Conservation (phyloP, 1,140 invertebrate species). For the Cyclina sinensis region DNA sequence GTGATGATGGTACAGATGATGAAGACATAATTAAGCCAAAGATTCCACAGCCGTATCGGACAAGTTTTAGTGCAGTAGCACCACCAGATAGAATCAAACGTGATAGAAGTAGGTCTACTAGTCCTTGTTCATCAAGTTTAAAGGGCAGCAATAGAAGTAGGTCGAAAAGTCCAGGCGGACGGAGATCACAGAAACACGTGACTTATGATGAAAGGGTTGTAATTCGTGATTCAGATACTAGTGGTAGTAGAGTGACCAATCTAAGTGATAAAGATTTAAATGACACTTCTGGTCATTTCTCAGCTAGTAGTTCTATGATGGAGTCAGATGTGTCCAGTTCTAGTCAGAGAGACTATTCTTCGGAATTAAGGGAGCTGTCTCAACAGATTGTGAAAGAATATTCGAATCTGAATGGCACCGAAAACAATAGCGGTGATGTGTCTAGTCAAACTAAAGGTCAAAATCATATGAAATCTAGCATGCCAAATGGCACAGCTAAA, state of each 20-base stretch:
- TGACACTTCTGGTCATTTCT: slow-evolving; percentile 42
- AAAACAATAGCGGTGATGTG: slow-evolving; percentile 17
- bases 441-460: slow-evolving; percentile 40
- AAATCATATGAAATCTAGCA: slow-evolving; percentile 3
- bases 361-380: slow-evolving; percentile 73
- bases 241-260: slow-evolving; percentile 74
- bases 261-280: slow-evolving; percentile 64
- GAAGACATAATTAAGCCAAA: slow-evolving; percentile 71
- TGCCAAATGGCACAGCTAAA: slow-evolving; percentile 60
- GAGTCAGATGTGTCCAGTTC: slow-evolving; percentile 49
- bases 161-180: slow-evolving; percentile 68
- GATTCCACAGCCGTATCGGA: slow-evolving; percentile 78
- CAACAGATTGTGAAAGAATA: slow-evolving; percentile 74
- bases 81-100: slow-evolving; percentile 69
- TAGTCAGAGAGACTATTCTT: slow-evolving; percentile 71
- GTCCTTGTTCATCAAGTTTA: slow-evolving; percentile 70
- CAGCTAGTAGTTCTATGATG: slow-evolving; percentile 29
- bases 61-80: slow-evolving; percentile 78
- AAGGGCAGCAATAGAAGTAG: slow-evolving; percentile 62
- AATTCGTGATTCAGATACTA: slow-evolving; percentile 75
- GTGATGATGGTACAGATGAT: slow-evolving; percentile 52
- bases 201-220: slow-evolving; percentile 77
- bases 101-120: slow-evolving; percentile 74
- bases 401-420: neutral
- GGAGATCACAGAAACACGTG: slow-evolving; percentile 71